phyloP scores from a whole-genome alignment of 1,140 invertebrate species.

The Lutraria rhynchaena region DNA sequence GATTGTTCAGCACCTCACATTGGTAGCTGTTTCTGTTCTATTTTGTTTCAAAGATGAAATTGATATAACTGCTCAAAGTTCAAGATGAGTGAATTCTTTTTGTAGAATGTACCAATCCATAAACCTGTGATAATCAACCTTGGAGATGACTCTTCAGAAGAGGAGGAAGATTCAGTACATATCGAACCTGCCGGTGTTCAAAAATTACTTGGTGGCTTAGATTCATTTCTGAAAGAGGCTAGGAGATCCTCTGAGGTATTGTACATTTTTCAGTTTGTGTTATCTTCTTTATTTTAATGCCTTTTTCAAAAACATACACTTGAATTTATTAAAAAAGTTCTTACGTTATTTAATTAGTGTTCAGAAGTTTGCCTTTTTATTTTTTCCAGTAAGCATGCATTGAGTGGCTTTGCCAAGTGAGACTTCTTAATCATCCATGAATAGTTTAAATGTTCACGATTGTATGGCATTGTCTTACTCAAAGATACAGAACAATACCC shows the following conservation, averaged over 20 bases:
- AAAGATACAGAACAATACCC: too few relatives aligned
- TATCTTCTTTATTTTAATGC: background rate
- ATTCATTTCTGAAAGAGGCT: conserved; percentile 75
- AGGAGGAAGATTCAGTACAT: conserved; percentile 64
- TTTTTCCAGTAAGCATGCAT: too few relatives aligned
- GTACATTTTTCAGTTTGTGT: background rate
- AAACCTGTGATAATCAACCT: conserved; percentile 77
- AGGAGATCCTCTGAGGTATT: conserved; percentile 70
- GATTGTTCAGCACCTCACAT: too few relatives aligned
- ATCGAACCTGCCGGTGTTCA: conserved; percentile 28
- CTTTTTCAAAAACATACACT: background rate
- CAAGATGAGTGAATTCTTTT: background rate
- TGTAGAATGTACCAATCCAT: conserved; percentile 69
- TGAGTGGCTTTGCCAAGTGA: too few relatives aligned
- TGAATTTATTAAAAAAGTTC: background rate
- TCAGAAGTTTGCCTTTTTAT: too few relatives aligned
- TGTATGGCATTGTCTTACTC: too few relatives aligned
- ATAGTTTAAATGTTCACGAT: too few relatives aligned
- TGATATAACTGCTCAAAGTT: too few relatives aligned
- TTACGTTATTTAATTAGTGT: too few relatives aligned
- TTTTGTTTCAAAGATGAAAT: too few relatives aligned
- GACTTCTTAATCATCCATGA: too few relatives aligned
- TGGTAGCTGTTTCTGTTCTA: too few relatives aligned
- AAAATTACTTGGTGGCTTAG: conserved; percentile 66
- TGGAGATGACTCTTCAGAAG: conserved; percentile 72